Percentiles rank a stretch among this genome's conserved stretches.
Evolutionary conservation across 2,888 invertebrate species (phyloP).

Genomic region (Drosophila yooni): DNA sequence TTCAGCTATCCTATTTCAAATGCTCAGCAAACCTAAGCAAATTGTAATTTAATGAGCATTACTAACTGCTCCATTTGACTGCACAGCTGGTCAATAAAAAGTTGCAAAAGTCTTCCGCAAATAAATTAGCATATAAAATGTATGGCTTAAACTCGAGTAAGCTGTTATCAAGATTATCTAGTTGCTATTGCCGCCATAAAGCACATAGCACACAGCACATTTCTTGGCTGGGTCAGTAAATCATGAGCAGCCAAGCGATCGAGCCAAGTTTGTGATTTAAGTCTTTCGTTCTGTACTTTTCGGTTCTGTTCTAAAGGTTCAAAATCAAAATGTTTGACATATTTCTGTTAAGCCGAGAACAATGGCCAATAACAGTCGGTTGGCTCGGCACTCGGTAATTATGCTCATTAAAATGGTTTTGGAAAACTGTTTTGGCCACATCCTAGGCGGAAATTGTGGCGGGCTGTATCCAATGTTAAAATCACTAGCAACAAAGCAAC

Average conservation of each 20-base stretch:
- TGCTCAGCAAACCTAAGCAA: constrained; percentile 1
- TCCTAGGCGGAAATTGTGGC: constrained; percentile 81
- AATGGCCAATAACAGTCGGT: constrained; percentile 77
- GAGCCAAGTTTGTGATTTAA: constrained; percentile 58
- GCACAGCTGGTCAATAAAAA: constrained; percentile 62
- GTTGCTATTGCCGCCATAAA: constrained; percentile 52
- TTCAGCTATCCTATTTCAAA: constrained; percentile 30
- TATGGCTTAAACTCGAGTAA: constrained; percentile 20
- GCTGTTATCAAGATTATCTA: constrained; percentile 50
- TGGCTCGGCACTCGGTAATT: constrained; percentile 66
- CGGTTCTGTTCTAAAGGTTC: constrained; percentile 25
- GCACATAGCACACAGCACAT: constrained; percentile 4
- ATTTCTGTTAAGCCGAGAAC: constrained; percentile 60
- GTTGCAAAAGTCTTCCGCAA: constrained; percentile 46
- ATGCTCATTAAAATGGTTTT: constrained; percentile 74
- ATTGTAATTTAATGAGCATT: constrained; percentile 15
- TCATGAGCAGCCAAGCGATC: constrained; percentile 68
- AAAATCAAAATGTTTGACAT: constrained; percentile 64
- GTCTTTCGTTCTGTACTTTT: constrained; percentile 49
- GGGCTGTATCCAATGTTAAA: constrained; percentile 8
- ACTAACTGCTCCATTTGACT: constrained; percentile 53
- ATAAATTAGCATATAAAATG: constrained; percentile 58
- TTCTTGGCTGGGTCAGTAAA: constrained; percentile 51
- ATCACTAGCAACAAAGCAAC: constrained; percentile 16
- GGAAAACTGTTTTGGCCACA: constrained; percentile 66